Evolutionary conservation across 2,888 invertebrate genomes (phyloP).

Genomic region (Tenthredo scrophulariae): DNA sequence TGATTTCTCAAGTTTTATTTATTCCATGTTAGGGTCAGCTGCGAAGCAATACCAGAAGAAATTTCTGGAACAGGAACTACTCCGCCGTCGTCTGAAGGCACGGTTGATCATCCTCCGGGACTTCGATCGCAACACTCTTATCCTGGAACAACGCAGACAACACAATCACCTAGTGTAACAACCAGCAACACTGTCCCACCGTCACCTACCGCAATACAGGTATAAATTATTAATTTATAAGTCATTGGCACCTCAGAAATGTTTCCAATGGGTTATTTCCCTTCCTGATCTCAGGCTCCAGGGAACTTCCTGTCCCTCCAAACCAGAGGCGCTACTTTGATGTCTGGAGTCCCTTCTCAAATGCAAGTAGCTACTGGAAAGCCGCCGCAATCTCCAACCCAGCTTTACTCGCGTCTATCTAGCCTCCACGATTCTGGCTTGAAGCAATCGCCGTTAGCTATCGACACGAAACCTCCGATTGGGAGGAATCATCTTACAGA

Average conservation of each 20-base stretch:
- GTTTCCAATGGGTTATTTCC: background rate
- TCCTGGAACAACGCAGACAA: conserved; percentile 77
- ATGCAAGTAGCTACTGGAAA: conserved; percentile 76
- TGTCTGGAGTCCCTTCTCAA: conserved; percentile 56
- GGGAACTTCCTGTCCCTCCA: conserved; percentile 71
- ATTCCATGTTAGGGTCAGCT: conserved; percentile 83
- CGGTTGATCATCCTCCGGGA: conserved; percentile 77
- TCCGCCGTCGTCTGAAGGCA: conserved; percentile 81
- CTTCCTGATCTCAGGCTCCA: conserved; percentile 64
- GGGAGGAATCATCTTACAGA: conserved; percentile 72
- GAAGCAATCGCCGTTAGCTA: conserved; percentile 66
- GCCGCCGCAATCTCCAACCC: conserved; percentile 84
- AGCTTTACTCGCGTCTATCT: conserved; percentile 80
- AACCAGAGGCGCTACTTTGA: conserved; percentile 60
- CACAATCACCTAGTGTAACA: conserved; percentile 72
- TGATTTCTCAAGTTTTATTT: background rate
- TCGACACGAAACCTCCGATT: conserved; percentile 75
- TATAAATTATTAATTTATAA: conserved; percentile 52
- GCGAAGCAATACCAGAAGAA: conserved; percentile 95
- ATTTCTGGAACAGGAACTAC: conserved; percentile 87
- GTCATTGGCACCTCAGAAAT: background rate
- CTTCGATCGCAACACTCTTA: conserved; percentile 79
- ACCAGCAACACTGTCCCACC: conserved; percentile 78
- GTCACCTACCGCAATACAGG: conserved; percentile 77
- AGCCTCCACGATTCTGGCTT: conserved; percentile 72